Evolutionary conservation across 2,797 vertebrate species (phyloP), one percentile per base, ranked within the genome.

Genomic region (Rhynchonycteris naso): DNA sequence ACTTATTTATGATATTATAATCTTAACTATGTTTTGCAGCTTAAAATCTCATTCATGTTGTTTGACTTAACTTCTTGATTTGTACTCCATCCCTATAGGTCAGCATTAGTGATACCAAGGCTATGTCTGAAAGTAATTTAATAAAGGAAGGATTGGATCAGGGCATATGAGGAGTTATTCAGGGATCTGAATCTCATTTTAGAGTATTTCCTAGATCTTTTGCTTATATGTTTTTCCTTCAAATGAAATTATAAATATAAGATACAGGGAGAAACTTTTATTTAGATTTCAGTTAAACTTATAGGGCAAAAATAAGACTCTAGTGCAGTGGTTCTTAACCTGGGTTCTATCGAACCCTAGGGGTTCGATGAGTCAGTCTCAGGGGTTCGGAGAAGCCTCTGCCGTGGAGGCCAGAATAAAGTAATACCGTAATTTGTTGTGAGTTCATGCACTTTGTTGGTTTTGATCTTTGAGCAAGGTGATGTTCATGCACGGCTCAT

Each of bases 61-160:
- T 50, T 43, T 80, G 21, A 72, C 54, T 66, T 59, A 59, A 78
- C 43, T 7, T 47, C 10, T 66, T 13, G 3, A 18, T 75, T 56
- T 52, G 26, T 9, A 54, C 10, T 26, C 86, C 97, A 97, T 97
- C 98, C 97, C 97, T 97, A 0, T 72, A 98, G 9, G 92, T 98
- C 93, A 98, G 94, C 85, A 96, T 89, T 0, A 4, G 93, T 63
- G 65, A 96, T 33, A 85, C 91, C 88, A 43, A 15, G 82, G 83
- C 65, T 93, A 97, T 66, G 80, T 96, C 56, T 95, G 98, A 93
- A 97, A 98, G 26, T 94, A 96, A 84, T 94, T 98, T 50, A 97
- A 30, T 30, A 38, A 38, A 61, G 35, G 22, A 43, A 11, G 4
- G 6, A 14, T 35, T 28, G 8, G 56, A 19, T 22, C 22, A 30